These are phyloP conservation scores for Cynaeus angustus DNA, from an alignment of 2,888 invertebrate genomes.

Conservation along the genomic window DNA sequence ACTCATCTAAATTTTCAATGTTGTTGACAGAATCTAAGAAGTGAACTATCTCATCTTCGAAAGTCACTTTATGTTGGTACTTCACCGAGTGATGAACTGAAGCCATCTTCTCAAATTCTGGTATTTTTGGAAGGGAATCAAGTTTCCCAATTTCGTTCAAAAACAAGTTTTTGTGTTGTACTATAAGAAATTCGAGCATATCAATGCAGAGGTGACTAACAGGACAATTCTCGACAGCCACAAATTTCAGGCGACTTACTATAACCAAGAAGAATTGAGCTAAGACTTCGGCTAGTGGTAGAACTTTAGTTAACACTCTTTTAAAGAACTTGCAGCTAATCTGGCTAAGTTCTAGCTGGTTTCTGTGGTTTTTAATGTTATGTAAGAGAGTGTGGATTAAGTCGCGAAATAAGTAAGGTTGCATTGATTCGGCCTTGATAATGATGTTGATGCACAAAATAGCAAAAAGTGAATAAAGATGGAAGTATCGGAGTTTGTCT, in stretches of 20 bases:
- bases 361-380: conserved; percentile 71
- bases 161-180: conserved; percentile 72
- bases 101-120: conserved; percentile 66
- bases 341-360: conserved; percentile 64
- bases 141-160: conserved; percentile 71
- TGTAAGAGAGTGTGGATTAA: conserved; percentile 74
- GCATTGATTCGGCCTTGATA: conserved; percentile 69
- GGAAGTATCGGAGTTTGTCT: conserved; percentile 74
- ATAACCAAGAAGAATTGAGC: conserved; percentile 73
- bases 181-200: conserved; percentile 74
- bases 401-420: conserved; percentile 75
- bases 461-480: conserved; percentile 75
- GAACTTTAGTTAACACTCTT: conserved; percentile 69
- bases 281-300: conserved; percentile 72
- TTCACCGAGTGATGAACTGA: conserved; percentile 58
- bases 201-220: conserved; percentile 67
- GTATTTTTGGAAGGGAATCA: conserved; percentile 73
- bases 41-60: conserved; percentile 72
- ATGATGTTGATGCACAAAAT: conserved; percentile 70
- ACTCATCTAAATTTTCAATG: conserved; percentile 63
- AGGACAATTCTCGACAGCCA: conserved; percentile 61
- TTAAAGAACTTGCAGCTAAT: conserved; percentile 70
- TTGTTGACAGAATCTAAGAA: conserved; percentile 72
- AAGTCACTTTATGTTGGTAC: conserved; percentile 60
- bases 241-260: conserved; percentile 73